Evolutionary conservation across 2,888 invertebrate species (phyloP), one percentile per base, ranked within the genome.

Genomic region (Rhingia rostrata): DNA sequence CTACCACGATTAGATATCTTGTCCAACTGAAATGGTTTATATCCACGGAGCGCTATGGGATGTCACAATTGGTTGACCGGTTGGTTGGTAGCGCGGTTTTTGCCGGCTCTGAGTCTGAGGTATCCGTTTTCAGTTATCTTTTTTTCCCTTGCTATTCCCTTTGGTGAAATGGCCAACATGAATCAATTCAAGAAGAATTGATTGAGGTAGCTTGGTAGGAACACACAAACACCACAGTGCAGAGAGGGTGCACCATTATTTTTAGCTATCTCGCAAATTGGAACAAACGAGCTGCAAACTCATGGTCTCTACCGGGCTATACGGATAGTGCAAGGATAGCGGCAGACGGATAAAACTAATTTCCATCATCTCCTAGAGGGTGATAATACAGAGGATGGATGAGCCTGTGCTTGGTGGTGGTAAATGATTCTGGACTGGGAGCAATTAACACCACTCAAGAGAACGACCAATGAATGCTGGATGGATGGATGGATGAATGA

Each of bases 201-300:
- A 82, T 77, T 77, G 54, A 67, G 72, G 54, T 72, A 49, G 61
- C 47, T 54, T 67, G 61, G 32, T 64, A 58, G 53, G 33, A 43
- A 37, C 47, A 58, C 32, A 45, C 39, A 32, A 63, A 45, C 41
- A 51, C 47, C 14, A 49, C 5, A 49, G 37, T 37, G 14, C 77
- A 53, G 51, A 72, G 47, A 63, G 77, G 64, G 47, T 77, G 70
- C 66, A 60, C 66, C 83, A 83, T 79, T 83, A 83, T 83, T 83
- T 83, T 83, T 83, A 83, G 78, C 56, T 45, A 69, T 74, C 22
- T 22, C 63, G 78, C 73, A 79, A 83, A 83, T 83, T 83, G 83
- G 79, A 83, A 79, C 83, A 83, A 83, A 79, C 79, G 79, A 83
- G 66, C 73, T 79, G 83, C 83, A 73, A 83, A 67, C 63, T 41